Percentiles rank a stretch among this genome's conserved stretches.
Conservation (phyloP, 1,140 invertebrate genomes). For the Achroia grisella region DNA sequence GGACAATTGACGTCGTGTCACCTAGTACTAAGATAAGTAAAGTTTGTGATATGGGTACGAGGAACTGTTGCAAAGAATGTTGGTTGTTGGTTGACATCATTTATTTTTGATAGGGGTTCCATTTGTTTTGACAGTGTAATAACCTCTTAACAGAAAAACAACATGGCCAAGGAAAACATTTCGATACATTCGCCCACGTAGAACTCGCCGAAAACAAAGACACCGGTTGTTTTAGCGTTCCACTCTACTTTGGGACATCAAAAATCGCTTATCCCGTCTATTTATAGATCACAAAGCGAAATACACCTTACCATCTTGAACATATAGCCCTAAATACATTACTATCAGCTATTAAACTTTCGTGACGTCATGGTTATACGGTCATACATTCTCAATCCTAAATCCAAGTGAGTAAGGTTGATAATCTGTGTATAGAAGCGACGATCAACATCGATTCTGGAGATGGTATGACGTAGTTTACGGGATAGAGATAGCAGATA, state of each 20-base stretch:
- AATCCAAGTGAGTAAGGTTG: neutral
- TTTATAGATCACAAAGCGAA: neutral
- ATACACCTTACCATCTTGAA: neutral
- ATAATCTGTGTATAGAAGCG: neutral
- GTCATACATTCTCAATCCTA: neutral
- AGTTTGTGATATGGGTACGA: no score
- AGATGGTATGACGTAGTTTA: constrained; percentile 6
- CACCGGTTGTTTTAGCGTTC: neutral
- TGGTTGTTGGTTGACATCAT: no score
- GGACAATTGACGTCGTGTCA: no score
- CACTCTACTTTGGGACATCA: constrained; percentile 1
- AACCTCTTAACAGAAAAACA: no score
- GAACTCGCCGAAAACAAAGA: neutral
- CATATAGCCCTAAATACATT: neutral
- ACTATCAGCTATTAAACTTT: neutral
- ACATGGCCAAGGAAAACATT: no score
- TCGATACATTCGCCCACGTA: neutral
- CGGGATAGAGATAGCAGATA: constrained; percentile 1
- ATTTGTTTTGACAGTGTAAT: no score
- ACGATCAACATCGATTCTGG: constrained; percentile 6
- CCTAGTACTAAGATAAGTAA: no score
- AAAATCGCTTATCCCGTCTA: constrained; percentile 1
- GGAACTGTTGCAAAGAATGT: no score
- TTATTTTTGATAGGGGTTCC: no score
- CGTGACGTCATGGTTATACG: constrained; percentile 5